Evolutionary conservation across 2,797 vertebrate genomes (phyloP).

Genomic region (Crocidura indochinensis): DNA sequence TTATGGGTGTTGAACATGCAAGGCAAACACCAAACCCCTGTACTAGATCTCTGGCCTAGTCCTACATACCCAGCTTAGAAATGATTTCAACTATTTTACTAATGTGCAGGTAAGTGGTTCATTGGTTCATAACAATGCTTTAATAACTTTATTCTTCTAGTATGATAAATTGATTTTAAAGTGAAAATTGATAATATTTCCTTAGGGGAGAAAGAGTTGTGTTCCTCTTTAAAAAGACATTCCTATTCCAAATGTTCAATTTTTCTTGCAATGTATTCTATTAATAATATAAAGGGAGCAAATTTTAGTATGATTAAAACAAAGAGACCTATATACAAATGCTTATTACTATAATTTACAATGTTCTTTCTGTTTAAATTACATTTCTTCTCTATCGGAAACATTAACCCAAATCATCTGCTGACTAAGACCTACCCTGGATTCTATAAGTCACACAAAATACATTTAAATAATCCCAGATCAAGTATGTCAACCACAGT

Average conservation of each 20-base stretch:
- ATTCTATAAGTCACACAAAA: constrained; percentile 51
- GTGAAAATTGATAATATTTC: constrained; percentile 84
- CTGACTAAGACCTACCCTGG: constrained; percentile 29
- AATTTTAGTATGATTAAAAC: constrained; percentile 88
- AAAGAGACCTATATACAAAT: not conserved
- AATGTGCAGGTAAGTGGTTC: constrained; percentile 87
- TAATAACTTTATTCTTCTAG: constrained; percentile 87
- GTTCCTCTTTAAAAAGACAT: constrained; percentile 86
- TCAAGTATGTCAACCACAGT: constrained; percentile 44
- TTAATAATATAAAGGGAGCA: constrained; percentile 90
- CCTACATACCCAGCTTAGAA: constrained; percentile 79
- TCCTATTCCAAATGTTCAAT: constrained; percentile 88
- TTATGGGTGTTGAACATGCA: too few species aligned
- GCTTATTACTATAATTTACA: not conserved
- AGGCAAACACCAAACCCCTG: too few species aligned
- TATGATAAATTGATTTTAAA: constrained; percentile 86
- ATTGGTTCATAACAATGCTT: constrained; percentile 86
- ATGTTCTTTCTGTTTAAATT: constrained; percentile 50
- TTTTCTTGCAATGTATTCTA: constrained; percentile 89
- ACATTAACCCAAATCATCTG: not conserved
- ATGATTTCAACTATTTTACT: constrained; percentile 85
- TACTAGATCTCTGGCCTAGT: constrained; percentile 50
- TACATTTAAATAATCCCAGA: constrained; percentile 13
- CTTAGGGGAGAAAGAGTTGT: constrained; percentile 76
- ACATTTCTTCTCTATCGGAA: constrained; percentile 18